Conservation (phyloP, 2,797 vertebrate species). For the Acrossocheilus fasciatus region DNA sequence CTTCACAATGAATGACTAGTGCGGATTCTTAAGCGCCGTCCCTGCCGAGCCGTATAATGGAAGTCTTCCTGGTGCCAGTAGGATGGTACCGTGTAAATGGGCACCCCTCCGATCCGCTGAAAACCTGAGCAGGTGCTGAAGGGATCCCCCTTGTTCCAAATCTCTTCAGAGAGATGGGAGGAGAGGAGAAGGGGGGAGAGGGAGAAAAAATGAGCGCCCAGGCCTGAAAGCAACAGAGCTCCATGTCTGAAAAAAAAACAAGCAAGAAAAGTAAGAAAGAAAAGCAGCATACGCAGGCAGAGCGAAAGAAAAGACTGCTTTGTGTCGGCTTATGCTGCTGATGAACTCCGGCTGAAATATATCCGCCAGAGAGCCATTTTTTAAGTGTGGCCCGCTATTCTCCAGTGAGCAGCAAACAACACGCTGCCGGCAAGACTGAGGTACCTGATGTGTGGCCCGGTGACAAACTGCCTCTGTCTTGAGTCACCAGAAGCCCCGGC, state of each 20-base stretch:
- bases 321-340: constrained; percentile 61
- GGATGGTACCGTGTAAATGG: constrained; percentile 74
- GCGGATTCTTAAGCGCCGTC: constrained; percentile 71
- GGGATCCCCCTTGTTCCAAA: constrained; percentile 60
- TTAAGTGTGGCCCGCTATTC: constrained; percentile 69
- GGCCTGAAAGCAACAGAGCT: constrained; percentile 64
- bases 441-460: constrained; percentile 74
- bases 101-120: constrained; percentile 69
- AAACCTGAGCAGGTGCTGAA: constrained; percentile 71
- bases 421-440: constrained; percentile 71
- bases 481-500: constrained; percentile 69
- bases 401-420: constrained; percentile 74
- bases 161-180: constrained; percentile 57
- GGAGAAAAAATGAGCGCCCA: constrained; percentile 3
- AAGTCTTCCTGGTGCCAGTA: constrained; percentile 70
- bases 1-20: constrained; percentile 69
- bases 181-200: background rate
- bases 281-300: constrained; percentile 58
- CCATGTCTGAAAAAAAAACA: constrained; percentile 54
- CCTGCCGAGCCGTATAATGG: constrained; percentile 71
- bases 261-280: constrained; percentile 58
- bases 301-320: constrained; percentile 63
- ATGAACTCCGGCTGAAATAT: constrained; percentile 67
- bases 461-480: constrained; percentile 78
- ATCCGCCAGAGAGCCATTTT: constrained; percentile 63